Evolutionary conservation across 2,113 vertebrate species (phyloP).

Genomic region (Turdus rufiventris): DNA sequence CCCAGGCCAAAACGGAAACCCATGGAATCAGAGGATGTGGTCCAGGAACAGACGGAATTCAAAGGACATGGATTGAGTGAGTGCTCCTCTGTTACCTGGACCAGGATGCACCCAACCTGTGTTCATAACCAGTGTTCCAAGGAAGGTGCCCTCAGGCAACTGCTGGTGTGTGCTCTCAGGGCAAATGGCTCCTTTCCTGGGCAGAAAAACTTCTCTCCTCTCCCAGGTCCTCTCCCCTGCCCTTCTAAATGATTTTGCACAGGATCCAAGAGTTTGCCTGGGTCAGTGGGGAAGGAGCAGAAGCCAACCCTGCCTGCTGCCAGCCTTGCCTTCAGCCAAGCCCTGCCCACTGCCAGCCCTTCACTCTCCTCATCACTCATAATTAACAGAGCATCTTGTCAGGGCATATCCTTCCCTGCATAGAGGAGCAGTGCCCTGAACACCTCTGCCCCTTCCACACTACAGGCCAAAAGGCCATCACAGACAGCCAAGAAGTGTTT

Average conservation of each 20-base stretch:
- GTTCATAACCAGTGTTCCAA: not conserved
- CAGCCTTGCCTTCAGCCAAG: not conserved
- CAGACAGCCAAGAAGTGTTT: fast-evolving
- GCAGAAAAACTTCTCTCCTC: not conserved
- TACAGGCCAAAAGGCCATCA: not conserved
- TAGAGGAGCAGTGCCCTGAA: too few relatives aligned
- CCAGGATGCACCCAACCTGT: too few relatives aligned
- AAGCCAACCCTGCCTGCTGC: not conserved
- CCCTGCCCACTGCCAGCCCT: not conserved
- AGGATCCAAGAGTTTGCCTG: not conserved
- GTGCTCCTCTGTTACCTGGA: not conserved
- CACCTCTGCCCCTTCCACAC: not conserved
- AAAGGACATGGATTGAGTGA: not conserved
- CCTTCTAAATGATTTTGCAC: not conserved
- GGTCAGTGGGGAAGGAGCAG: not conserved
- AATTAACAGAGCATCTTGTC: not conserved
- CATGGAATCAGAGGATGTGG: not conserved
- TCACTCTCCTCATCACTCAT: not conserved
- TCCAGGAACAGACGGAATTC: not conserved
- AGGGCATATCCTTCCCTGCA: too few relatives aligned
- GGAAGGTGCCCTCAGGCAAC: not conserved
- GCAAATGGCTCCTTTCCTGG: not conserved
- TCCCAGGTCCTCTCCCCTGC: not conserved
- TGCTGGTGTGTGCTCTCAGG: not conserved
- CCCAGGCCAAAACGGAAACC: not conserved